phyloP scores from a whole-genome alignment of 2,888 invertebrate genomes.

The Allophyes oxyacanthae region DNA sequence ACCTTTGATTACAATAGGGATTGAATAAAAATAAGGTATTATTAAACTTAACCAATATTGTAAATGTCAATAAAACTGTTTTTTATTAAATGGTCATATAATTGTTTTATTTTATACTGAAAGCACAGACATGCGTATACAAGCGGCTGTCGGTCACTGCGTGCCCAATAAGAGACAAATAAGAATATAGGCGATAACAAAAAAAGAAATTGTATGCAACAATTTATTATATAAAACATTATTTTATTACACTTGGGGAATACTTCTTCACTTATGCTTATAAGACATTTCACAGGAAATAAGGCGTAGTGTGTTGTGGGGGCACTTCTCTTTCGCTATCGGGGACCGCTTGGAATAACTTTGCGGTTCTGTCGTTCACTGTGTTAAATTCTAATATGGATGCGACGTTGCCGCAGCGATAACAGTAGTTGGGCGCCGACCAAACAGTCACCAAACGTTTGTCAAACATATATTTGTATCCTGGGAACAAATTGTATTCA shows the following conservation, averaged over 20 bases:
- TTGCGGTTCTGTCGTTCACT: conserved; percentile 93
- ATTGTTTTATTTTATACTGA: conserved; percentile 21
- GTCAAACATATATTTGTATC: conserved; percentile 99
- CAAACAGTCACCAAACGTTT: conserved; percentile 99
- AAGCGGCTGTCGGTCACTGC: too few relatives aligned
- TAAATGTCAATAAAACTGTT: conserved; percentile 54
- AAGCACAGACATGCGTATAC: too few relatives aligned
- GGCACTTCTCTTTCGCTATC: conserved; percentile 98
- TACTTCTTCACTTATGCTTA: conserved; percentile 68
- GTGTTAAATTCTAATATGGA: conserved; percentile 97
- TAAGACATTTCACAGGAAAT: conserved; percentile 94
- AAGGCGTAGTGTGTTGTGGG: conserved; percentile 97
- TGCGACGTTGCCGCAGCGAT: conserved; percentile 99
- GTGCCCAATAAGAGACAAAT: too few relatives aligned
- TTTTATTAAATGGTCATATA: conserved; percentile 50
- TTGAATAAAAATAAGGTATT: conserved; percentile 62
- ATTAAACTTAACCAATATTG: conserved; percentile 46
- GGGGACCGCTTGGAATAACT: conserved; percentile 98
- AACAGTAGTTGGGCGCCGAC: conserved; percentile 99
- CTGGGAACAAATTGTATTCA: conserved; percentile 82
- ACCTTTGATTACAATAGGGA: conserved; percentile 94
- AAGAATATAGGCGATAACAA: too few relatives aligned
- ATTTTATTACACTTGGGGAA: conserved; percentile 69
- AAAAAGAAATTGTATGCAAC: conserved; percentile 64
- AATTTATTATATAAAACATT: conserved; percentile 79